Evolutionary conservation across 2,797 vertebrate species (phyloP).

Genomic region (Trematomus bernacchii): DNA sequence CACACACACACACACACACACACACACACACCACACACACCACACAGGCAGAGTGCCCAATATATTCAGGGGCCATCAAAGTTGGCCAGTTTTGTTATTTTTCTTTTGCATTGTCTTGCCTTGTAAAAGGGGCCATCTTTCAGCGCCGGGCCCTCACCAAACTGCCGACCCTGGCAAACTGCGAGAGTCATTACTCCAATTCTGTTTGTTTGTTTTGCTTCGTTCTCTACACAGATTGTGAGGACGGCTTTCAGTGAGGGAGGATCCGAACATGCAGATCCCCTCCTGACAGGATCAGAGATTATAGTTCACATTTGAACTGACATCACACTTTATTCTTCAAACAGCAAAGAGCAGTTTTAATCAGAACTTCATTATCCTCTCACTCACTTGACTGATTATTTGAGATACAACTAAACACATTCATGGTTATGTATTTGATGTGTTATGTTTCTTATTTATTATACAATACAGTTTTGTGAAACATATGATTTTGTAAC

Average conservation of each 20-base stretch:
- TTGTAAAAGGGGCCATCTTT: conserved; percentile 98
- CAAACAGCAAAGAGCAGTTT: too few species aligned
- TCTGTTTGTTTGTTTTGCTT: conserved; percentile 68
- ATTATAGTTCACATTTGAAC: not conserved
- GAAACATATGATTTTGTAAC: not conserved
- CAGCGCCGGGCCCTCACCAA: conserved; percentile 91
- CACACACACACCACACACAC: conserved; percentile 60
- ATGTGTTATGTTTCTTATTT: too few species aligned
- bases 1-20: conserved; percentile 36
- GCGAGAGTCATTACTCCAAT: conserved; percentile 75
- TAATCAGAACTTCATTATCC: not conserved
- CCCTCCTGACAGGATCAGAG: not conserved
- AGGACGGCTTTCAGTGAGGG: conserved; percentile 84
- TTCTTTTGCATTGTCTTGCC: conserved; percentile 98
- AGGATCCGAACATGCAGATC: not conserved
- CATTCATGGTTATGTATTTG: not conserved
- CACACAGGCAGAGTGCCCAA: conserved; percentile 81
- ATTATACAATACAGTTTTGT: not conserved
- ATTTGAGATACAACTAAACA: not conserved
- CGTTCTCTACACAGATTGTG: conserved; percentile 83
- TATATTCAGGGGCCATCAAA: conserved; percentile 91
- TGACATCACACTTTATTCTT: too few species aligned
- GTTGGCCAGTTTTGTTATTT: conserved; percentile 99
- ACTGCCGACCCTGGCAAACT: conserved; percentile 72
- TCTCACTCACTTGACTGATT: not conserved